Evolutionary conservation across 2,113 vertebrate genomes (phyloP).

Genomic region (Chaenocephalus aceratus): DNA sequence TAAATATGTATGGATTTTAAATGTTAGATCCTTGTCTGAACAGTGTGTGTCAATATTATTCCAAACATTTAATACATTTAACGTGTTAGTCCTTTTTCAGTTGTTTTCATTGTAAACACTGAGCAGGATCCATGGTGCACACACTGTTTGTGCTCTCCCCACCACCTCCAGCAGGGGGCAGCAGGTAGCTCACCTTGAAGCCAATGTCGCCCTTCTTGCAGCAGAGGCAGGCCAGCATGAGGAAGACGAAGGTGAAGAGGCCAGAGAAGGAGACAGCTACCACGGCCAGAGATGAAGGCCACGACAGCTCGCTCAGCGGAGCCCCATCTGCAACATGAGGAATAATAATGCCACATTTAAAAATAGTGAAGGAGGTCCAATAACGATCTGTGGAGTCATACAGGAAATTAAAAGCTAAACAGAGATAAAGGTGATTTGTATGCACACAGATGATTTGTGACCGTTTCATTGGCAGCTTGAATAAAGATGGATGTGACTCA

Average conservation of each 20-base stretch:
- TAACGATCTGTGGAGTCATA: conserved; percentile 15
- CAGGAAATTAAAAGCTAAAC: conserved; percentile 59
- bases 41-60: neutral
- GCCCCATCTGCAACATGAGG: conserved; percentile 87
- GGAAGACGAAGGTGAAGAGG: conserved; percentile 95
- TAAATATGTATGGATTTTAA: neutral
- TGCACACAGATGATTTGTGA: conserved; percentile 25
- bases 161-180: conserved; percentile 44
- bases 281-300: conserved; percentile 94
- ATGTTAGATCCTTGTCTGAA: neutral
- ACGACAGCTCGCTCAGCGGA: conserved; percentile 94
- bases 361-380: conserved; percentile 21
- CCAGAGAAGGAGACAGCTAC: conserved; percentile 95
- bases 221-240: conserved; percentile 99
- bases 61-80: neutral
- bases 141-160: neutral
- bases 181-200: conserved; percentile 92
- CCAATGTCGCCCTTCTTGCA: conserved; percentile 97
- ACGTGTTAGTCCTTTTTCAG: neutral
- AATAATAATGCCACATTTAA: conserved; percentile 30
- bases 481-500: conserved; percentile 21
- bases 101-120: neutral
- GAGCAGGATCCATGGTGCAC: neutral
- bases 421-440: conserved; percentile 39
- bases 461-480: conserved; percentile 34